Evolutionary conservation across 2,113 vertebrate genomes (phyloP).

Genomic region (Mobula hypostoma): DNA sequence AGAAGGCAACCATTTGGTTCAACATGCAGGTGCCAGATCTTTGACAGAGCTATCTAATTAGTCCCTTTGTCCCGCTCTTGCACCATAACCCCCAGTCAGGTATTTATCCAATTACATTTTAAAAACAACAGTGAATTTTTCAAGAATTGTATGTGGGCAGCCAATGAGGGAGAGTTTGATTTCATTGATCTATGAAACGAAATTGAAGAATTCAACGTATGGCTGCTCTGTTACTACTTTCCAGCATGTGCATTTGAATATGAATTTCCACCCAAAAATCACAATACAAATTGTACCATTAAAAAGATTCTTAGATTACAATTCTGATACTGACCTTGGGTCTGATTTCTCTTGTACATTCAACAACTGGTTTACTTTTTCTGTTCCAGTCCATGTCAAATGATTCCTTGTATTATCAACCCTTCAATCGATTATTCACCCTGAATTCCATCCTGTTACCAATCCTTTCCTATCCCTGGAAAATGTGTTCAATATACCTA

Average conservation of each 20-base stretch:
- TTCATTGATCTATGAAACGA: no score
- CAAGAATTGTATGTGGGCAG: neutral
- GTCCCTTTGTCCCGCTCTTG: neutral
- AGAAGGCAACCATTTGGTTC: neutral
- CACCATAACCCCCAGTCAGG: neutral
- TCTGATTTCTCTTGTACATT: neutral
- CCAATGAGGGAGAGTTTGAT: neutral
- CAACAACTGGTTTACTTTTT: neutral
- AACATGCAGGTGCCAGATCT: neutral
- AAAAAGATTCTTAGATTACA: neutral
- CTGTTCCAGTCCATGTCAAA: neutral
- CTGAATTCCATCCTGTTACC: neutral
- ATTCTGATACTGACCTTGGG: neutral
- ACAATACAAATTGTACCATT: neutral
- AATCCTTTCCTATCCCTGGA: neutral
- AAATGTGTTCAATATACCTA: neutral
- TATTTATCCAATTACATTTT: neutral
- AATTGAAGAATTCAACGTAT: no score
- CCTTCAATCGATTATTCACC: neutral
- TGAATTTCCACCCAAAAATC: neutral
- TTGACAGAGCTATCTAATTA: neutral
- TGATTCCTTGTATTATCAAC: neutral
- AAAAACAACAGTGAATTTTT: neutral
- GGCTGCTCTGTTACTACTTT: no score
- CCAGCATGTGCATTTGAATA: no score